A percentile compares a stretch with the other conserved stretches of the same genome.
Conservation (phyloP, 2,113 vertebrate species). For the Oryzias celebensis region DNA sequence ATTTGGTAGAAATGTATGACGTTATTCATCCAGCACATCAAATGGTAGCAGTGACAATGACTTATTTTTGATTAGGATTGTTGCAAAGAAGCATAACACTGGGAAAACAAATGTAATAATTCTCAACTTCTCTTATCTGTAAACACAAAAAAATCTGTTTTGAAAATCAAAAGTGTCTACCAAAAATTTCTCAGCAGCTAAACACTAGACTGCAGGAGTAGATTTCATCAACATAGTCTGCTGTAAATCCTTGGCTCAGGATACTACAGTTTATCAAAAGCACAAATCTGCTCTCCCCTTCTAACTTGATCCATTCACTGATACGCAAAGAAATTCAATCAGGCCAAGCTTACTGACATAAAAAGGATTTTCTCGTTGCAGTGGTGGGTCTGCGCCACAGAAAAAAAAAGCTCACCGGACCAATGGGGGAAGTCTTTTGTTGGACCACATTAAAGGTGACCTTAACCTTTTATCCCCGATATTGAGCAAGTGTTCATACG, state of each 20-base stretch:
- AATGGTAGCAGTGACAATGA: too few species aligned
- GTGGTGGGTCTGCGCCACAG: slow-evolving; percentile 48
- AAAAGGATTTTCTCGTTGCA: slow-evolving; percentile 73
- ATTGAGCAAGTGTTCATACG: slow-evolving; percentile 65
- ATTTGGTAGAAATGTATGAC: too few species aligned
- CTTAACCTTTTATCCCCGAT: slow-evolving; percentile 62
- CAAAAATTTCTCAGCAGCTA: slow-evolving; percentile 42
- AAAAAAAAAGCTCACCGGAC: slow-evolving; percentile 68
- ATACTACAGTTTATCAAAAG: slow-evolving; percentile 75
- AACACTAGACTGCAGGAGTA: slow-evolving; percentile 52
- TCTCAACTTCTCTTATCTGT: slow-evolving; percentile 24
- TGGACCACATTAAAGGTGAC: slow-evolving; percentile 77
- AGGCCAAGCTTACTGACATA: slow-evolving; percentile 73
- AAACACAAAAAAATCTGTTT: slow-evolving; percentile 37
- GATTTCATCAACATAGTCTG: slow-evolving; percentile 70
- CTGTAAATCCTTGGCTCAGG: slow-evolving; percentile 74
- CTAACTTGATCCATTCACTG: slow-evolving; percentile 77
- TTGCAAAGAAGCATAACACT: too few species aligned
- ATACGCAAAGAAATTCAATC: slow-evolving; percentile 81
- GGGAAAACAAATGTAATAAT: slow-evolving; percentile 18
- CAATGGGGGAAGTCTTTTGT: slow-evolving; percentile 73
- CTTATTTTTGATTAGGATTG: too few species aligned
- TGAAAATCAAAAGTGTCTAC: slow-evolving; percentile 43
- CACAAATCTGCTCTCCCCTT: slow-evolving; percentile 74
- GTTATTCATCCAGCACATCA: too few species aligned